Evolutionary conservation across 2,888 invertebrate species (phyloP), one percentile per base, ranked within the genome.

Genomic region (Agonopterix alstromeriana): DNA sequence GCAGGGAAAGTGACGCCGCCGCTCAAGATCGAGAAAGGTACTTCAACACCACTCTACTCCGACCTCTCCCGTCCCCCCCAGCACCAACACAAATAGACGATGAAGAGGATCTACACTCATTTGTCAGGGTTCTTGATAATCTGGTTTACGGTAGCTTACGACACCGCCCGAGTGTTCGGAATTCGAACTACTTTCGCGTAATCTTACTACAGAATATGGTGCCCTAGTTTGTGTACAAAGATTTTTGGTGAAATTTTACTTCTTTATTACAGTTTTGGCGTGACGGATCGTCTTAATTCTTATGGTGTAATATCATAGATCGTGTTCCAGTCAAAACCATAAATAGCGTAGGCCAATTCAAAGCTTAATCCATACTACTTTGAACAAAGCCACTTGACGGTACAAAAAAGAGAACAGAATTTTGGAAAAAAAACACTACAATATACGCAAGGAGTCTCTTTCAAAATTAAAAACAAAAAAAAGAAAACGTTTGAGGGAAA

Each of bases 181-280:
- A 83, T 87, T 86, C 82, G 84, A 81, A 81, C 85, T 83, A 86
- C 85, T 86, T 87, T 86, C 84, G 85, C 81, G 80, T 85, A 83
- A 86, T 85, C 81, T 76, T 77, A 70, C 73, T 70, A 73, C 74
- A 72, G 74, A 75, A 74, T 73, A 72, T 71, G 75, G 68, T 67
- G 81, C 64, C 75, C 82, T 75, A 82, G 69, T 82, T 81, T 70
- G 54, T 56, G 41, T 53, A 27, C 27, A 5, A 27, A 52, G 36
- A 45, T 45, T 45, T 43, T 45, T 36, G 35, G 36, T 36, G 45
- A 12, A 36, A 45, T 35, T 35, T 8, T 3, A 8, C 35, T 8
- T 43, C 11, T 43, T 35, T n/a, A 38, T 10, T 38, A 38, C 38
- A 3, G 38, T 38, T 38, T 38, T 38, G 38, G 54, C 38, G 27